Evolutionary conservation across 2,888 invertebrate genomes (phyloP).

Genomic region (Hypena proboscidalis): DNA sequence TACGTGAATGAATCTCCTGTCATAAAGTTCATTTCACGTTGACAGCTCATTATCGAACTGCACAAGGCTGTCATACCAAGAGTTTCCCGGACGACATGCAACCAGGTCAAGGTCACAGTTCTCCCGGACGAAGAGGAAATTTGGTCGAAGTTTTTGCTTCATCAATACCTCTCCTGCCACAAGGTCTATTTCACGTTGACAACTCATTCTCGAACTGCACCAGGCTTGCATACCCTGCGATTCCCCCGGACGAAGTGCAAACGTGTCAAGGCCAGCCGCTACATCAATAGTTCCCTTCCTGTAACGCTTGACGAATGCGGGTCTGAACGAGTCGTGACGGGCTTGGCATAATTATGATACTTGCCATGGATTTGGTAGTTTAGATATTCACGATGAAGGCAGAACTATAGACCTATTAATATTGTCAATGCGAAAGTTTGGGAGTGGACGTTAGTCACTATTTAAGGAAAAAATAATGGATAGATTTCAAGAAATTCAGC

Average conservation of each 20-base stretch:
- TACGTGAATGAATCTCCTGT: no score
- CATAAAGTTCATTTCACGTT: neutral
- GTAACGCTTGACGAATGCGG: slow-evolving; percentile 17
- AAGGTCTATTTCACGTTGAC: neutral
- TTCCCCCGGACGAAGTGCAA: slow-evolving; percentile 3
- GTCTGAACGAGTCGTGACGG: neutral
- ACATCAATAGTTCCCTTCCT: slow-evolving; percentile 32
- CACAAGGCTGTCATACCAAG: no score
- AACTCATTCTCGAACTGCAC: neutral
- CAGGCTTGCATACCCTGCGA: no score
- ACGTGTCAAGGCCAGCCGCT: slow-evolving; percentile 25
- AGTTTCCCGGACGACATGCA: neutral
- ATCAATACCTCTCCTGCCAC: no score
- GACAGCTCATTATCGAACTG: neutral
- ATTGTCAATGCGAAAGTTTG: no score
- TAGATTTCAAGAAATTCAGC: no score
- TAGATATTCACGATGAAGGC: no score
- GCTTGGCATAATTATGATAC: neutral
- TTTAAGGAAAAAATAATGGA: no score
- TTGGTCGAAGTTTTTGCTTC: no score
- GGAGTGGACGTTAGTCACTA: no score
- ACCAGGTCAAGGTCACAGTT: neutral
- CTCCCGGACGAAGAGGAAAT: slow-evolving; percentile 8
- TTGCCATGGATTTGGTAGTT: slow-evolving; percentile 3
- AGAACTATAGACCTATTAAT: no score